Percentiles rank a stretch among this genome's conserved stretches.
Evolutionary conservation across 2,113 vertebrate genomes (phyloP).

Genomic region (Stegostoma tigrinum): DNA sequence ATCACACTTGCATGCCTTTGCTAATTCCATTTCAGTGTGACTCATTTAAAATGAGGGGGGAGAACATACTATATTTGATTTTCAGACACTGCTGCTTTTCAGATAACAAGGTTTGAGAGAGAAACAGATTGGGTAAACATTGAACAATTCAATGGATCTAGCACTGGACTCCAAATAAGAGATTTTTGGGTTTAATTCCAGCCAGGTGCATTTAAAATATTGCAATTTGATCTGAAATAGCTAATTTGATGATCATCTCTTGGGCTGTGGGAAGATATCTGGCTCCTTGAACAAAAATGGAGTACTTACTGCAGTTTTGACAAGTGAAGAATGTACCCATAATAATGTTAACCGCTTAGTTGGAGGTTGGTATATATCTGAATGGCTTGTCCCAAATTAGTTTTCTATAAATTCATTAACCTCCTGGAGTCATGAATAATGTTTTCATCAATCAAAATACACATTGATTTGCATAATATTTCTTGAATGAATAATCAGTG

Average conservation of each 20-base stretch:
- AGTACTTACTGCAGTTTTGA: not conserved
- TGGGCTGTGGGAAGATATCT: not conserved
- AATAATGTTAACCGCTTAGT: not conserved
- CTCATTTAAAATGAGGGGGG: no score
- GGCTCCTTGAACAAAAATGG: not conserved
- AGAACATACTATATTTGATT: no score
- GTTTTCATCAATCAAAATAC: not conserved
- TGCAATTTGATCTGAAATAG: not conserved
- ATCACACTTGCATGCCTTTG: no score
- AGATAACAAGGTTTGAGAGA: no score
- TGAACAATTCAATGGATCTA: not conserved
- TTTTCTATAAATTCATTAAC: conserved; percentile 2
- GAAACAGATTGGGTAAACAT: not conserved
- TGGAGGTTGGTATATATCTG: no score
- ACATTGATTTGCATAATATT: not conserved
- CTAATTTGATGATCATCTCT: not conserved
- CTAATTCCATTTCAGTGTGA: no score
- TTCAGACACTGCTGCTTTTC: no score
- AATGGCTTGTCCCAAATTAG: not conserved
- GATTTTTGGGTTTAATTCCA: not conserved
- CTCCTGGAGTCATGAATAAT: not conserved
- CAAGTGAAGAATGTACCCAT: not conserved
- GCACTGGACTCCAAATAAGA: not conserved
- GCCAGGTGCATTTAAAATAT: not conserved
- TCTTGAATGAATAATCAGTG: no score